phyloP scores from a whole-genome alignment of 2,113 vertebrate species.

The Helogale parvula region DNA sequence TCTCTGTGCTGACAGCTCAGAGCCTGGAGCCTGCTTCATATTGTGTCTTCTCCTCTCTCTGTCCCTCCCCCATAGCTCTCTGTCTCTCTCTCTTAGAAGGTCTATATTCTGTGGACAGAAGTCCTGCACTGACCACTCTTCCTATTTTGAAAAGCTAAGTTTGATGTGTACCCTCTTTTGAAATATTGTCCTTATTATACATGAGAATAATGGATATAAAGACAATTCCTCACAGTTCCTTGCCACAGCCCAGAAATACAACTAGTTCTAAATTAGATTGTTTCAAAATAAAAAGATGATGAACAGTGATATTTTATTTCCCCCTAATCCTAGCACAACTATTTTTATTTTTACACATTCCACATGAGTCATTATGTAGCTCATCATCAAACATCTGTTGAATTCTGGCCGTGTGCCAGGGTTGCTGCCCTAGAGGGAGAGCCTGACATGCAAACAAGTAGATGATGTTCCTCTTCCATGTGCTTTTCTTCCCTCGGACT shows the following conservation, averaged over 20 bases:
- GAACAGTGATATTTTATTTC: conserved; percentile 23
- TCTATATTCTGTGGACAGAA: background rate
- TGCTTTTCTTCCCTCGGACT: background rate
- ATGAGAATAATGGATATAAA: background rate
- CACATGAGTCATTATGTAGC: conserved; percentile 31
- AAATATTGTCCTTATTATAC: background rate
- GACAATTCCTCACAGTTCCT: background rate
- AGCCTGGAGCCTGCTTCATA: no score
- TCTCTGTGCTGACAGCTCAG: no score
- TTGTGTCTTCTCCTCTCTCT: no score
- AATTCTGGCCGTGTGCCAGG: background rate
- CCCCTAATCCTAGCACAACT: conserved; percentile 16
- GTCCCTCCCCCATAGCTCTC: no score
- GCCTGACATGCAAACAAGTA: background rate
- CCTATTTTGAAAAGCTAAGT: conserved; percentile 25
- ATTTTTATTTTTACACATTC: conserved; percentile 48
- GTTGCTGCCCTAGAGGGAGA: conserved; percentile 21
- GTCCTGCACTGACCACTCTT: background rate
- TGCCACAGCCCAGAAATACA: background rate
- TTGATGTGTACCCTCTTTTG: background rate
- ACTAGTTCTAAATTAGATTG: conserved; percentile 42
- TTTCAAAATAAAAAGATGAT: conserved; percentile 58
- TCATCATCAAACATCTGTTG: conserved; percentile 42
- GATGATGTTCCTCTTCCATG: background rate
- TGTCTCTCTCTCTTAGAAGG: background rate